Base-by-base conservation (phyloP, 1,140 invertebrate genomes). In the Meloidogyne hapla region DNA sequence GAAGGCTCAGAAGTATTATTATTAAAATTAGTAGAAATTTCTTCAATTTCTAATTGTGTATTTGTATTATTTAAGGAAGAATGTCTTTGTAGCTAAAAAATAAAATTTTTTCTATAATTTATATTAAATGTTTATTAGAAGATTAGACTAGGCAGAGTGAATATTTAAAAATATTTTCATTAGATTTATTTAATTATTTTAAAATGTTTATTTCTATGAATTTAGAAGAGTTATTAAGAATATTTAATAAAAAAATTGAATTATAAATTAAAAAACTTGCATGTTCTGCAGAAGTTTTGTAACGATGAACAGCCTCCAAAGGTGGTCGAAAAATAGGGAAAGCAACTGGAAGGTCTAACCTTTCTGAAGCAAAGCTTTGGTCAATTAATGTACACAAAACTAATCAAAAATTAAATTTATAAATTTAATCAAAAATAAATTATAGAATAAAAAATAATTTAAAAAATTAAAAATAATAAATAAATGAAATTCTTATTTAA, bases 261-360 rank as follows among this genome's bases (percentile, higher is more conserved):
- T 63, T 33, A 21, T 8, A 25, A 13, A 21, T 4, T 28, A 73
- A 65, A n/a, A 40, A 4, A 61, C 23, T 38, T 18, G 38, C 23
- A 63, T 63, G 10, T n/a, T 63, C 71, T 28, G 23, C 21, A 1
- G 48, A 23, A 21, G 23, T 25, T 38, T 64, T 73, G 38, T 56
- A 45, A 12, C 45, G 2, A 1, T 33, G 71, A 21, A 64, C 71
- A 12, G 56, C 18, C 26, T n/a, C 56, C 12, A 73, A 18, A n/a
- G 71, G 71, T 5, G 71, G 71, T 26, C 71, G 23, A 61, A 61
- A 73, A 13, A 73, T 73, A 21, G 71, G 71, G 71, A 73, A 73
- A 21, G 71, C 71, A 21, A 73, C n/a, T 45, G 69, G 69, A 26
- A 38, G 25, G n/a, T 61, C 40, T 56, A 56, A 56, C 18, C 18